These are phyloP conservation scores for Caenorhabditis brenneri DNA, from an alignment of 1,140 invertebrate genomes.

Conservation along the genomic window DNA sequence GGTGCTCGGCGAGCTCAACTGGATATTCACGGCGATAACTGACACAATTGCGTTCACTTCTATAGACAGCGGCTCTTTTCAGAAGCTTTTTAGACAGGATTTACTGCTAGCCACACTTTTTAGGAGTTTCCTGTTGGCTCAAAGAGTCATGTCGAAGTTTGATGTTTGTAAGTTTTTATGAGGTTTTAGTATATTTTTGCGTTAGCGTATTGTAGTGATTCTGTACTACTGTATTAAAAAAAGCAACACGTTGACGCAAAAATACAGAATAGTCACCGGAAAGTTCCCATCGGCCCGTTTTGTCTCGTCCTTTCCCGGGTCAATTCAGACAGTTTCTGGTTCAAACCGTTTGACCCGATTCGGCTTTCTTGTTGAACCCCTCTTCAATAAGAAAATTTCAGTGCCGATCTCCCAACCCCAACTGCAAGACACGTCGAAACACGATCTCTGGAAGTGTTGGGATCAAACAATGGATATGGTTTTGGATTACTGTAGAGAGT, in stretches of 20 bases:
- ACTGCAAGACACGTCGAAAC: slow-evolving; percentile 85
- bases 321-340: too few relatives aligned
- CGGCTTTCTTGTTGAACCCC: too few relatives aligned
- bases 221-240: too few relatives aligned
- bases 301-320: too few relatives aligned
- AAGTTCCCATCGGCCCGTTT: too few relatives aligned
- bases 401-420: slow-evolving; percentile 86
- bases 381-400: too few relatives aligned
- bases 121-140: slow-evolving; percentile 93
- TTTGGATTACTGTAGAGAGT: slow-evolving; percentile 72
- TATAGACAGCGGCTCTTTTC: slow-evolving; percentile 89
- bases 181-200: too few relatives aligned
- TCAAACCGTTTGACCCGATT: too few relatives aligned
- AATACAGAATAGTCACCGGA: too few relatives aligned
- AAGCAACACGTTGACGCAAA: too few relatives aligned
- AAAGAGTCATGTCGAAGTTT: slow-evolving; percentile 92
- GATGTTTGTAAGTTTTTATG: slow-evolving; percentile 82
- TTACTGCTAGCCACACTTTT: slow-evolving; percentile 96
- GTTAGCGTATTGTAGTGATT: too few relatives aligned
- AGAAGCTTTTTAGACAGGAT: slow-evolving; percentile 94
- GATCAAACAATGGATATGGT: slow-evolving; percentile 92
- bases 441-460: slow-evolving; percentile 81
- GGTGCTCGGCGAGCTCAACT: slow-evolving; percentile 97
- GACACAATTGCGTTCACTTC: slow-evolving; percentile 99
- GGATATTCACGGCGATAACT: slow-evolving; percentile 99